phyloP scores from a whole-genome alignment of 2,113 vertebrate species.

The Equus przewalskii region DNA sequence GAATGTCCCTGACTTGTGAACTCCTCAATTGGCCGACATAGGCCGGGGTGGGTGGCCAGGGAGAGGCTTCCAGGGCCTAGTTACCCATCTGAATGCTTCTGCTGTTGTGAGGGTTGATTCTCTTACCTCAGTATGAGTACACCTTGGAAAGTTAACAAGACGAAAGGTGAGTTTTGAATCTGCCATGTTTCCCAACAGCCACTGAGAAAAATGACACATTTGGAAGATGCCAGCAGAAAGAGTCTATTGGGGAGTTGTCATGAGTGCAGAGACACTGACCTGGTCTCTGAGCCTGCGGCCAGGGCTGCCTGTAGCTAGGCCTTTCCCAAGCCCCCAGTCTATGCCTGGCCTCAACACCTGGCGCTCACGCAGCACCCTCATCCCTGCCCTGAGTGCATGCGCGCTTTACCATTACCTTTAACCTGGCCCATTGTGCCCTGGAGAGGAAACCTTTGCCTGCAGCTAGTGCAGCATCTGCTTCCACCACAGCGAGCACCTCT shows the following conservation, averaged over 20 bases:
- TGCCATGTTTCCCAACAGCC: not conserved
- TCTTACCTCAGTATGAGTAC: not conserved
- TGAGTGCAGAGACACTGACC: not conserved
- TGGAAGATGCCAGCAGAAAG: slow-evolving; percentile 1
- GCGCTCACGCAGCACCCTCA: not conserved
- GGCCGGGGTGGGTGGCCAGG: not conserved
- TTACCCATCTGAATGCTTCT: not conserved
- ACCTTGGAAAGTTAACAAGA: not conserved
- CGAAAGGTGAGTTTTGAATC: not conserved
- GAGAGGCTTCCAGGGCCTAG: not conserved
- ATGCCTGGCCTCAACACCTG: not conserved
- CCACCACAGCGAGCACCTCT: slow-evolving; percentile 78
- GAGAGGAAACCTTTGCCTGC: slow-evolving; percentile 68
- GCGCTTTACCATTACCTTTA: slow-evolving; percentile 35
- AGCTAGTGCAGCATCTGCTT: slow-evolving; percentile 81
- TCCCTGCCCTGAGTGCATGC: not conserved
- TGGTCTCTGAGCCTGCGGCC: not conserved
- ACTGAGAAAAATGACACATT: not conserved
- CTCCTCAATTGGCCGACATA: not conserved
- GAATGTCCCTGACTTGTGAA: not conserved
- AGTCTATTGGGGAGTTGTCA: not conserved
- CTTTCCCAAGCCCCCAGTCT: not conserved
- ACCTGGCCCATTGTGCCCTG: not conserved
- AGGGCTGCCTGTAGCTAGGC: not conserved
- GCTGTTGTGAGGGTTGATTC: not conserved